Evolutionary conservation across 2,113 vertebrate genomes (phyloP).

Genomic region (Cyanoderma ruficeps): DNA sequence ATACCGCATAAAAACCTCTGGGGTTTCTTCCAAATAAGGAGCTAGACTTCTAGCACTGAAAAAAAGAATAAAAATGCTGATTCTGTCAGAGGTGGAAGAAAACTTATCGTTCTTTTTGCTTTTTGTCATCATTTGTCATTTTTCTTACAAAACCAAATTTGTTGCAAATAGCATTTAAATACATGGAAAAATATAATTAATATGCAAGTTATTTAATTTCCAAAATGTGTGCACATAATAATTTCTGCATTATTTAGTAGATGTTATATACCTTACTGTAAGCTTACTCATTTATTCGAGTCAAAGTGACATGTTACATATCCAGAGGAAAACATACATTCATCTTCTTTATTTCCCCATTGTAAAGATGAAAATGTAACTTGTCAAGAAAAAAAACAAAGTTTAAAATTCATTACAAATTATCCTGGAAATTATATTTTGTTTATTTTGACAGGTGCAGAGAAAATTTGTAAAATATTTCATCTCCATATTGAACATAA

Average conservation of each 20-base stretch:
- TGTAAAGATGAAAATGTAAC: neutral
- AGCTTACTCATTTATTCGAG: neutral
- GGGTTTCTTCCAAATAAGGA: neutral
- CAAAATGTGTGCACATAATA: neutral
- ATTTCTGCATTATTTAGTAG: neutral
- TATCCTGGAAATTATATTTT: conserved; percentile 46
- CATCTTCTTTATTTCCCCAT: conserved; percentile 15
- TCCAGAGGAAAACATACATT: neutral
- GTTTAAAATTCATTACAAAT: conserved; percentile 45
- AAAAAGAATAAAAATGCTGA: neutral
- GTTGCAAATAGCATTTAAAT: neutral
- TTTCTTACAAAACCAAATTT: neutral
- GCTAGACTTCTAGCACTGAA: neutral
- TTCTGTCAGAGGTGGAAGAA: neutral
- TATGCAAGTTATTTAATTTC: neutral
- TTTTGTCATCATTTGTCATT: neutral
- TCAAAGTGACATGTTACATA: neutral
- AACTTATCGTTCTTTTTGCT: rapidly evolving
- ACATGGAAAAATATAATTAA: neutral
- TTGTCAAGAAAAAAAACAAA: neutral
- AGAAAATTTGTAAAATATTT: conserved; percentile 41
- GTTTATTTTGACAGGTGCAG: conserved; percentile 37
- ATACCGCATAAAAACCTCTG: neutral
- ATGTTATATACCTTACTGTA: neutral
- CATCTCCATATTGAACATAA: conserved; percentile 7